Evolutionary conservation across 2,113 vertebrate genomes (phyloP).

Genomic region (Corvus cornix): DNA sequence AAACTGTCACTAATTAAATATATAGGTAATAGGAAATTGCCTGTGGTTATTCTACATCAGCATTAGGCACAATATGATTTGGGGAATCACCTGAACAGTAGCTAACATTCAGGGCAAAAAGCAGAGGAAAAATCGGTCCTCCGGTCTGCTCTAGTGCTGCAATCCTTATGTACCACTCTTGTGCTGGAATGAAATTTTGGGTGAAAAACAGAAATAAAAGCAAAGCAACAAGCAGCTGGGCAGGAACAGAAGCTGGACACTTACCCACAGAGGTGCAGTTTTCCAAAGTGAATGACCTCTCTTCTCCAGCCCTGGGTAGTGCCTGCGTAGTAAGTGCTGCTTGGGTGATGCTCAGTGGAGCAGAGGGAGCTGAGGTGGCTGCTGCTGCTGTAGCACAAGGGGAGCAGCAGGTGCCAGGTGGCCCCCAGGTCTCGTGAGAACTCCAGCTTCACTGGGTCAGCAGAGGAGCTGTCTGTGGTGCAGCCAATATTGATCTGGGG

Average conservation of each 20-base stretch:
- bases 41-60: not conserved
- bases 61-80: not conserved
- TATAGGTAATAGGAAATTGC: not conserved
- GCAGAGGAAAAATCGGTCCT: not conserved
- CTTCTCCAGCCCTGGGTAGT: constrained; percentile 94
- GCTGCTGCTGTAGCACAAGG: constrained; percentile 90
- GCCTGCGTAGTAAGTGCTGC: constrained; percentile 92
- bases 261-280: constrained; percentile 94
- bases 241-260: not conserved
- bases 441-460: constrained; percentile 87
- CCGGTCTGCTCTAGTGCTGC: not conserved
- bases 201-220: not conserved
- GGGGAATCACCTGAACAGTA: not conserved
- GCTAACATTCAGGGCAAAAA: not conserved
- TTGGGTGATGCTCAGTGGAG: constrained; percentile 93
- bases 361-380: constrained; percentile 88
- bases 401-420: constrained; percentile 94
- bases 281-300: constrained; percentile 92
- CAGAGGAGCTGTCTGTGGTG: constrained; percentile 90
- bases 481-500: constrained; percentile 94
- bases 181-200: not conserved
- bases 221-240: not conserved
- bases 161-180: not conserved
- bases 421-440: constrained; percentile 95
- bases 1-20: not conserved